phyloP scores from a whole-genome alignment of 1,140 invertebrate species.

The Lordiphosa stackelbergi region DNA sequence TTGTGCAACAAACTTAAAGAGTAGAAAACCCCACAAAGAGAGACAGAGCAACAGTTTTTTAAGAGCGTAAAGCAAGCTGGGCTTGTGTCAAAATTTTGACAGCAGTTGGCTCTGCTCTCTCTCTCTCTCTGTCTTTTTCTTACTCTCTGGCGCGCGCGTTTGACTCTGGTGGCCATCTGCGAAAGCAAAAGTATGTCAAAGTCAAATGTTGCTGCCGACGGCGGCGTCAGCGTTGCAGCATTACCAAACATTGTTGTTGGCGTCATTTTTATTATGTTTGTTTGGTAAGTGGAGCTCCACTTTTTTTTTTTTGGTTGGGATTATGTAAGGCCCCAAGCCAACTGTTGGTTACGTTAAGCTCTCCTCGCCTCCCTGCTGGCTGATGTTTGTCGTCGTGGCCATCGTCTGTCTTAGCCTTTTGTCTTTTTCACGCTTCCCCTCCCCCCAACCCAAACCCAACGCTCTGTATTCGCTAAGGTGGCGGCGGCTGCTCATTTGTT shows the following conservation, averaged over 20 bases:
- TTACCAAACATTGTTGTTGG: constrained; percentile 46
- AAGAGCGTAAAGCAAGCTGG: constrained; percentile 41
- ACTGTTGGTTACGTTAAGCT: constrained; percentile 67
- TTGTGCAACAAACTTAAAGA: constrained; percentile 51
- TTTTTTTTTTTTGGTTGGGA: constrained; percentile 5
- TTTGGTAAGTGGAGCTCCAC: constrained; percentile 67
- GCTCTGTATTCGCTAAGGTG: not conserved
- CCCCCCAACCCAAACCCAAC: not conserved
- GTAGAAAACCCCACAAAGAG: constrained; percentile 7
- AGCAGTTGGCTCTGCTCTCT: constrained; percentile 24
- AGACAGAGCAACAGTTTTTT: constrained; percentile 50
- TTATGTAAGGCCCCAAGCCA: constrained; percentile 65
- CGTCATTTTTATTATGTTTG: constrained; percentile 65
- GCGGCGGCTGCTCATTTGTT: constrained; percentile 56
- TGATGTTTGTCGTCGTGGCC: constrained; percentile 42
- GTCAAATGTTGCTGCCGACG: constrained; percentile 59
- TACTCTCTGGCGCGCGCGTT: constrained; percentile 24
- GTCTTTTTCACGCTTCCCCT: constrained; percentile 59
- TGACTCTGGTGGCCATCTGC: constrained; percentile 27
- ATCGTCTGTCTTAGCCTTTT: constrained; percentile 47
- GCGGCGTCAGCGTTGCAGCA: constrained; percentile 28
- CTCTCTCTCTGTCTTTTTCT: not conserved
- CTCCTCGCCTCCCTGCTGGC: not conserved
- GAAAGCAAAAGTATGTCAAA: constrained; percentile 74
- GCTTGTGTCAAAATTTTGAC: constrained; percentile 52